These are phyloP conservation scores for Iguana delicatissima DNA, from an alignment of 2,797 vertebrate species.

Conservation along the genomic window DNA sequence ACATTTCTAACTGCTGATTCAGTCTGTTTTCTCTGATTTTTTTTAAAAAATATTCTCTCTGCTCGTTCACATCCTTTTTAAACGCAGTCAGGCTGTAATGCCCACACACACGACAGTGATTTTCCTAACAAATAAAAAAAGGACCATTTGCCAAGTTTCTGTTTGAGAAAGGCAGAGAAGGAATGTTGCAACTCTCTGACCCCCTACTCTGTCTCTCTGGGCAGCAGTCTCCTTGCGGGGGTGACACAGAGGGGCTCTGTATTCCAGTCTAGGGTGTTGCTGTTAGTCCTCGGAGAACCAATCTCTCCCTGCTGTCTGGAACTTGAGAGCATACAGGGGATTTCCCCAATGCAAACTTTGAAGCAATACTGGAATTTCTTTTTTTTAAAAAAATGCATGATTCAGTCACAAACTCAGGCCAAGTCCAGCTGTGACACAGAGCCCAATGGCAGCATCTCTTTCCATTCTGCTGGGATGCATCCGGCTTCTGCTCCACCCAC, in stretches of 20 bases:
- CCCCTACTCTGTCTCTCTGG: neutral
- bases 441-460: no score
- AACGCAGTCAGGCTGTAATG: neutral
- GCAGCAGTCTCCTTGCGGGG: neutral
- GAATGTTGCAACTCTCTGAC: no score
- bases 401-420: neutral
- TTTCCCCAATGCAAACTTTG: slow-evolving; percentile 25
- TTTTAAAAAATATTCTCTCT: neutral
- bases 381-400: no score
- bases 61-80: neutral
- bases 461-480: neutral
- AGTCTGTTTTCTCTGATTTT: neutral
- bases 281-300: neutral
- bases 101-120: no score
- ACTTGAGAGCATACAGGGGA: neutral
- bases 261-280: neutral
- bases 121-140: neutral
- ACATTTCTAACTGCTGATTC: neutral
- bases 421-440: neutral
- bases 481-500: neutral
- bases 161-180: no score
- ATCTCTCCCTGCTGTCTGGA: neutral
- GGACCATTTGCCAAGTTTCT: neutral
- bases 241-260: no score
- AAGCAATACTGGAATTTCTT: slow-evolving; percentile 29